Evolutionary conservation across 2,888 invertebrate genomes (phyloP).

Genomic region (Mesochorus sp.): DNA sequence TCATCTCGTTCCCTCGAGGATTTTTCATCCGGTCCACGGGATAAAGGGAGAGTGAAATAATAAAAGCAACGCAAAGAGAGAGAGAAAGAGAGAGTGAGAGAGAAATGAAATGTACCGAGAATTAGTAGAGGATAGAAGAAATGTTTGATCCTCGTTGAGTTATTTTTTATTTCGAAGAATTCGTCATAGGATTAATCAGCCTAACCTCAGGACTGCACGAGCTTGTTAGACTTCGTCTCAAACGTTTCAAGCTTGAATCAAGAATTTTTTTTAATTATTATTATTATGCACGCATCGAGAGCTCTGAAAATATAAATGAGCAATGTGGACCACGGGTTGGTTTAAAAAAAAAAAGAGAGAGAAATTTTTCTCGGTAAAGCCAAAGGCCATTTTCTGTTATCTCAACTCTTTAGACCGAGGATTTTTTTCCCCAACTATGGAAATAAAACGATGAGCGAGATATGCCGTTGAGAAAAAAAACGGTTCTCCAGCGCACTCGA

Average conservation of each 20-base stretch:
- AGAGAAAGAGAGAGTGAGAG: neutral
- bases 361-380: constrained; percentile 5
- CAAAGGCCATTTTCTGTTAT: constrained; percentile 14
- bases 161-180: constrained; percentile 33
- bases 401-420: neutral
- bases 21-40: constrained; percentile 44
- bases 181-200: constrained; percentile 34
- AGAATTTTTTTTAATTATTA: too few relatives aligned
- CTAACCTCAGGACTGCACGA: constrained; percentile 5
- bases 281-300: too few relatives aligned
- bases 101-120: neutral
- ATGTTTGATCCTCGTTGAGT: neutral
- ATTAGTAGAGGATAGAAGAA: constrained; percentile 1
- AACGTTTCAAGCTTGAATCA: neutral
- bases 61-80: neutral
- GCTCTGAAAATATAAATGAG: constrained; percentile 4
- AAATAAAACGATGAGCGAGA: constrained; percentile 6
- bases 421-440: constrained; percentile 1
- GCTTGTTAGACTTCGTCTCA: constrained; percentile 6
- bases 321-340: constrained; percentile 28
- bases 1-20: constrained; percentile 27
- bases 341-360: neutral
- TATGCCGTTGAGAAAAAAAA: constrained; percentile 1
- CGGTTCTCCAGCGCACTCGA: neutral
- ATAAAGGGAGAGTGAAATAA: constrained; percentile 32